Conservation (phyloP, 64 coral and sea anemone genomes). For the Actinia equina region DNA sequence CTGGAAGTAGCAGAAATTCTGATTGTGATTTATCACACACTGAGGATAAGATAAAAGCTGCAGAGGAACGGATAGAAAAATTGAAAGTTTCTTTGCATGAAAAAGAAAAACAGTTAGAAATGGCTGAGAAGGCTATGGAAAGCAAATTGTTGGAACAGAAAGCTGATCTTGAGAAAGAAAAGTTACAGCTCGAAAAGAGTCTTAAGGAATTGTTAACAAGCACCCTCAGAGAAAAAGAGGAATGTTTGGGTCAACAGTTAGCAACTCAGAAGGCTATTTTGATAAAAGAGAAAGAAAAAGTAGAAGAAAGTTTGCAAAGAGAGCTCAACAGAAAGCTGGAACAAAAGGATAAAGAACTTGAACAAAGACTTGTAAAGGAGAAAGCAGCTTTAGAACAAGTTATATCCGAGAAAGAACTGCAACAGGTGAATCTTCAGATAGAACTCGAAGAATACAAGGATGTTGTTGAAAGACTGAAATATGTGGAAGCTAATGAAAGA, state of each 20-base stretch:
- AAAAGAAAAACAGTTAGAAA: slow-evolving; percentile 76
- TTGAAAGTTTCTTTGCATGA: slow-evolving; percentile 59
- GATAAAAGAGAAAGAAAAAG: slow-evolving; percentile 80
- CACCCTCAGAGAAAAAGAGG: slow-evolving; percentile 68
- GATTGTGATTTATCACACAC: not conserved
- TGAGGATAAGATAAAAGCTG: slow-evolving; percentile 70
- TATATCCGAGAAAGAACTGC: slow-evolving; percentile 81
- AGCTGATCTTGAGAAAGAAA: slow-evolving; percentile 70
- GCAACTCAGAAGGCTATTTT: slow-evolving; percentile 73
- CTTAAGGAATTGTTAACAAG: slow-evolving; percentile 59
- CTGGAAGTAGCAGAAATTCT: not conserved
- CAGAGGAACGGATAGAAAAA: slow-evolving; percentile 85
- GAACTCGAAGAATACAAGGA: slow-evolving; percentile 77
- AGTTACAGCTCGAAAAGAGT: slow-evolving; percentile 55
- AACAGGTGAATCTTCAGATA: slow-evolving; percentile 67
- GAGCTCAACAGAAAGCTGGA: slow-evolving; percentile 76
- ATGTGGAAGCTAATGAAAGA: slow-evolving; percentile 80
- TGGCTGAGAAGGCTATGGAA: slow-evolving; percentile 66
- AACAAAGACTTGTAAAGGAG: slow-evolving; percentile 61
- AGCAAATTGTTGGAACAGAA: slow-evolving; percentile 77
- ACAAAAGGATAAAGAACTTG: slow-evolving; percentile 93
- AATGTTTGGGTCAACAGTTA: slow-evolving; percentile 58
- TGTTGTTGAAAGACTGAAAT: slow-evolving; percentile 64
- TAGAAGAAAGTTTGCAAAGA: slow-evolving; percentile 59
- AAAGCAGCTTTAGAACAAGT: slow-evolving; percentile 79